Evolutionary conservation across 2,888 invertebrate genomes (phyloP).

Genomic region (Acrobeloides nanus): DNA sequence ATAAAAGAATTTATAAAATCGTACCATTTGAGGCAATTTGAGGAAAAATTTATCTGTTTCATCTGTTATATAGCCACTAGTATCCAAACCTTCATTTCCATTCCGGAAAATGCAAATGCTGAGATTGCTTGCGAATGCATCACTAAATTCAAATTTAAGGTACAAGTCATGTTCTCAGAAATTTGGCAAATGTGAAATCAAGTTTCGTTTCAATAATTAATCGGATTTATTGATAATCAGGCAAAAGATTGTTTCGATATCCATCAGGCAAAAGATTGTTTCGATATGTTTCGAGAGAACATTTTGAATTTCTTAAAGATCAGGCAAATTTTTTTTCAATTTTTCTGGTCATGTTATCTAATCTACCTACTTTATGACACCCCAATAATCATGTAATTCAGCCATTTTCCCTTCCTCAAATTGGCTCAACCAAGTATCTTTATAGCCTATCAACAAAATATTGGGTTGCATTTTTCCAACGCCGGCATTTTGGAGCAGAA

Average conservation of each 20-base stretch:
- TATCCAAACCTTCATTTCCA: conserved; percentile 75
- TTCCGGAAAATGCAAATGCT: conserved; percentile 76
- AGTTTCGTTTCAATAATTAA: not conserved
- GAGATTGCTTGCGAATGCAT: conserved; percentile 84
- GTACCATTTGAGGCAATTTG: conserved; percentile 24
- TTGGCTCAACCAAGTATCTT: conserved; percentile 22
- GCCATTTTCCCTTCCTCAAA: conserved; percentile 82
- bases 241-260: too few species aligned
- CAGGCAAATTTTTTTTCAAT: not conserved
- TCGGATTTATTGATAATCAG: too few species aligned
- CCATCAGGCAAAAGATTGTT: too few species aligned
- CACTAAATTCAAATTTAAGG: conserved; percentile 59
- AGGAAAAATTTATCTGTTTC: conserved; percentile 23
- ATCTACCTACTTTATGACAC: conserved; percentile 79
- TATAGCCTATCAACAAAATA: conserved; percentile 28
- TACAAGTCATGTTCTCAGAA: too few species aligned
- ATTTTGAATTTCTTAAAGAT: too few species aligned
- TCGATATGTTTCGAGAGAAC: too few species aligned
- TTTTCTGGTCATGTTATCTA: too few species aligned
- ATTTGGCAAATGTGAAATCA: not conserved
- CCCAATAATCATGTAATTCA: conserved; percentile 70
- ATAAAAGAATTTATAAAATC: conserved; percentile 12
- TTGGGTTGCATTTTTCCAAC: conserved; percentile 37
- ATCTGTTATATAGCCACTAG: conserved; percentile 45
- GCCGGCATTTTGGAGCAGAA: conserved; percentile 29